phyloP scores from a whole-genome alignment of 2,113 vertebrate species.

The Tympanuchus pallidicinctus region DNA sequence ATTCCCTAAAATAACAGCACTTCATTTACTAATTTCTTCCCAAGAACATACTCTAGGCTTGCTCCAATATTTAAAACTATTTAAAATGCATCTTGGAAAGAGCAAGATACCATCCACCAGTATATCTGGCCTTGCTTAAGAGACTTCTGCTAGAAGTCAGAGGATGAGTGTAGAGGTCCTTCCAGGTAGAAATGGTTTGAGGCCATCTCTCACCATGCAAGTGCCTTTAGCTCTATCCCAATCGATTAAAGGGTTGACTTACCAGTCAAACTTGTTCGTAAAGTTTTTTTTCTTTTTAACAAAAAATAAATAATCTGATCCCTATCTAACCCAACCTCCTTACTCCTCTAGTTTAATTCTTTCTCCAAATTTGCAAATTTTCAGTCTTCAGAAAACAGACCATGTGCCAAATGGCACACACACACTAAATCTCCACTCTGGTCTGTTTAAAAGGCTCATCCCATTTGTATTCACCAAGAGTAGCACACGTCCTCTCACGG shows the following conservation, averaged over 20 bases:
- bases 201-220: background rate
- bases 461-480: conserved; percentile 47
- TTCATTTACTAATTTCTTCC: background rate
- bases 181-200: background rate
- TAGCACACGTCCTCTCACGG: conserved; percentile 23
- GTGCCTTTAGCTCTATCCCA: background rate
- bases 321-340: background rate
- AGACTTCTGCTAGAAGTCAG: background rate
- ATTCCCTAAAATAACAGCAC: background rate
- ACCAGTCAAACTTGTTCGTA: background rate
- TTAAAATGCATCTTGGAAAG: background rate
- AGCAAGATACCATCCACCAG: background rate
- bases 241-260: background rate
- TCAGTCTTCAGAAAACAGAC: background rate
- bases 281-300: background rate
- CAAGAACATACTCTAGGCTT: background rate
- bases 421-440: conserved; percentile 22
- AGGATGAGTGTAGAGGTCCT: background rate
- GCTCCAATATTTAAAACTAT: background rate
- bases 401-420: conserved; percentile 39
- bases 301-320: background rate
- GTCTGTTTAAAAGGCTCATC: background rate
- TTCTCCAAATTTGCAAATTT: conserved; percentile 28
- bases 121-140: fast-evolving
- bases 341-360: background rate